phyloP scores from a whole-genome alignment of 2,888 invertebrate species.

The Calephelis perditalis region DNA sequence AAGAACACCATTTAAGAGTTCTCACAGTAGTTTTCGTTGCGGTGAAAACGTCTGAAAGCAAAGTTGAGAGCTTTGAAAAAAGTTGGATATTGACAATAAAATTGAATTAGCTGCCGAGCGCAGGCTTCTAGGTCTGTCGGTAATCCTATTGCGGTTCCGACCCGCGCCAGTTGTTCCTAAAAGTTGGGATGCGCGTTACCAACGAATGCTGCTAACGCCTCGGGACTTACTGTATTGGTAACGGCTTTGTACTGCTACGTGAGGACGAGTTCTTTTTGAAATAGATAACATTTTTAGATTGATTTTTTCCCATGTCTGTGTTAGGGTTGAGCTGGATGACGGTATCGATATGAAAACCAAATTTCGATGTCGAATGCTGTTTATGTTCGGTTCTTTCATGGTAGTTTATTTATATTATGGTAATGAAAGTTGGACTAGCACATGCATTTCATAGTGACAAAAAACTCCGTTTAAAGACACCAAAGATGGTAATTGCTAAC shows the following conservation, averaged over 20 bases:
- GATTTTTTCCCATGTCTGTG: background rate
- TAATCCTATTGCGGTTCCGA: slow-evolving; percentile 67
- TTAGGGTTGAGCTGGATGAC: too few relatives aligned
- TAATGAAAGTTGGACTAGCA: too few relatives aligned
- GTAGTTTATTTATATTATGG: too few relatives aligned
- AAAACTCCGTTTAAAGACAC: too few relatives aligned
- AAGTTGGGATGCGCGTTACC: slow-evolving; percentile 49
- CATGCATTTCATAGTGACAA: too few relatives aligned
- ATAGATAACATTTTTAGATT: slow-evolving; percentile 8
- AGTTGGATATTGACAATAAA: slow-evolving; percentile 53
- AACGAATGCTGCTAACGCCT: slow-evolving; percentile 47
- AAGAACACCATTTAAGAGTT: background rate
- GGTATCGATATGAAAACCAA: too few relatives aligned
- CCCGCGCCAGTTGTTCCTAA: slow-evolving; percentile 52
- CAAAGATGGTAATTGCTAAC: too few relatives aligned
- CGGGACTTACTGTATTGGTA: slow-evolving; percentile 39
- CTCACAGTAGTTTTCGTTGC: background rate
- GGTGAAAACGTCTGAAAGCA: slow-evolving; percentile 16
- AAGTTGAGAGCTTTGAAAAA: slow-evolving; percentile 30
- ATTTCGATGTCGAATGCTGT: too few relatives aligned
- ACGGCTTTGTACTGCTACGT: slow-evolving; percentile 29
- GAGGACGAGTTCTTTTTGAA: slow-evolving; percentile 5
- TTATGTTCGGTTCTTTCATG: too few relatives aligned
- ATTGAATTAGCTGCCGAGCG: slow-evolving; percentile 57
- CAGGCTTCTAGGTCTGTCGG: slow-evolving; percentile 54